These are phyloP conservation scores for Caenorhabditis macrosperma DNA, from an alignment of 2,888 invertebrate genomes.

Conservation along the genomic window DNA sequence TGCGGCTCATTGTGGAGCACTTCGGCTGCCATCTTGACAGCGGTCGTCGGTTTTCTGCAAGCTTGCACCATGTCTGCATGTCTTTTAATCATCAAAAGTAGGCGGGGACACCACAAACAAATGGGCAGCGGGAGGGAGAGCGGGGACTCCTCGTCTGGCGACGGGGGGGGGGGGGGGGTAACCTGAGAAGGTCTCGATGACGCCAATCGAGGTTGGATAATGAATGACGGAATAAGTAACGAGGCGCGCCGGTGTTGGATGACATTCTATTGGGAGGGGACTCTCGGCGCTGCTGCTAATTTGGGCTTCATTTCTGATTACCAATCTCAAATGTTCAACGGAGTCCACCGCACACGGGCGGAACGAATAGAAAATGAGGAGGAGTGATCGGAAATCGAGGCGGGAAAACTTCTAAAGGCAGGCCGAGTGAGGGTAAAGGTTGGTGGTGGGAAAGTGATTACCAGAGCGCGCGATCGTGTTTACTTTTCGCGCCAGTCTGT, in stretches of 20 bases:
- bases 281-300: conserved; percentile 2
- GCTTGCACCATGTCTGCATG: conserved; percentile 16
- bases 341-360: too few species aligned
- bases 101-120: conserved; percentile 13
- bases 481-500: conserved; percentile 51
- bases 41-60: conserved; percentile 27
- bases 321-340: too few species aligned
- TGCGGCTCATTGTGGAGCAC: conserved; percentile 59
- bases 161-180: too few species aligned
- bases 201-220: conserved; percentile 52
- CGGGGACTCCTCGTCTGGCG: neutral
- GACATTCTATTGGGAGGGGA: conserved; percentile 33
- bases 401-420: conserved; percentile 6
- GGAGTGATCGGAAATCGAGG: conserved; percentile 2
- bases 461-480: conserved; percentile 38
- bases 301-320: conserved; percentile 19
- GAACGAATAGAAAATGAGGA: neutral
- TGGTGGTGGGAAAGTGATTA: conserved; percentile 39
- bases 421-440: conserved; percentile 13
- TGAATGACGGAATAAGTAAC: conserved; percentile 54
- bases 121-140: neutral
- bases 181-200: conserved; percentile 55
- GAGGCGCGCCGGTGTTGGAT: conserved; percentile 50
- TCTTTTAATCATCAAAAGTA: neutral
- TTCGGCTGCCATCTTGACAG: conserved; percentile 63